Conservation (phyloP, 2,113 vertebrate genomes). For the Asarcornis scutulata region DNA sequence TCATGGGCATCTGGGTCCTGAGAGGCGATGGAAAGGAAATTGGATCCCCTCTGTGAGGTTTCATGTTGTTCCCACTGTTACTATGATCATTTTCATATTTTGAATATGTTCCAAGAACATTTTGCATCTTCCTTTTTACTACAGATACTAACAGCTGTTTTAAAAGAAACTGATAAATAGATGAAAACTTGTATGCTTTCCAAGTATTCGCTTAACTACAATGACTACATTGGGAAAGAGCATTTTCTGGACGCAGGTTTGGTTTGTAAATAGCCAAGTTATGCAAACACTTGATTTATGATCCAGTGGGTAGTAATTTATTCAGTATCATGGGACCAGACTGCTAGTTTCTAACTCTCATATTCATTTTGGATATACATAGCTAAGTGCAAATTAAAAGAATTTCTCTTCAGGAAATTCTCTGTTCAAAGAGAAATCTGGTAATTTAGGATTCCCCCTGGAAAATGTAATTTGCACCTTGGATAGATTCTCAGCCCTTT, state of each 20-base stretch:
- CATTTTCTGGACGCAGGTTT: constrained; percentile 17
- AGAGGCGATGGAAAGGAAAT: not conserved
- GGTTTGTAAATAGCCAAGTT: constrained; percentile 57
- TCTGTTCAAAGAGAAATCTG: not conserved
- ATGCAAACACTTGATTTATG: constrained; percentile 64
- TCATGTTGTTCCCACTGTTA: constrained; percentile 43
- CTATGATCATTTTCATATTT: constrained; percentile 44
- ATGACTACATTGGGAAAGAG: constrained; percentile 53
- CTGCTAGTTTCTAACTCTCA: not conserved
- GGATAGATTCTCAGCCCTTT: not conserved
- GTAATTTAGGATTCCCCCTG: not conserved
- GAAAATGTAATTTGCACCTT: not conserved
- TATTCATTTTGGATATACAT: not conserved
- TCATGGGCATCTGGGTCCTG: not conserved
- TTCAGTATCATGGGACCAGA: constrained; percentile 29
- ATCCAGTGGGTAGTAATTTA: constrained; percentile 39
- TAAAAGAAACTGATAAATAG: constrained; percentile 64
- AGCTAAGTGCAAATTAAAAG: constrained; percentile 11
- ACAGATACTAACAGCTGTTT: constrained; percentile 61
- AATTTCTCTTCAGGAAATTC: not conserved
- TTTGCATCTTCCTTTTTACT: constrained; percentile 55
- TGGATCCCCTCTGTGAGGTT: not conserved
- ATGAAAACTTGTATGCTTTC: constrained; percentile 40
- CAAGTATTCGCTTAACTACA: constrained; percentile 53
- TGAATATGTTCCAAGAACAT: constrained; percentile 58